phyloP scores from a whole-genome alignment of 2,888 invertebrate species.

The Trileptium ribeirensis region DNA sequence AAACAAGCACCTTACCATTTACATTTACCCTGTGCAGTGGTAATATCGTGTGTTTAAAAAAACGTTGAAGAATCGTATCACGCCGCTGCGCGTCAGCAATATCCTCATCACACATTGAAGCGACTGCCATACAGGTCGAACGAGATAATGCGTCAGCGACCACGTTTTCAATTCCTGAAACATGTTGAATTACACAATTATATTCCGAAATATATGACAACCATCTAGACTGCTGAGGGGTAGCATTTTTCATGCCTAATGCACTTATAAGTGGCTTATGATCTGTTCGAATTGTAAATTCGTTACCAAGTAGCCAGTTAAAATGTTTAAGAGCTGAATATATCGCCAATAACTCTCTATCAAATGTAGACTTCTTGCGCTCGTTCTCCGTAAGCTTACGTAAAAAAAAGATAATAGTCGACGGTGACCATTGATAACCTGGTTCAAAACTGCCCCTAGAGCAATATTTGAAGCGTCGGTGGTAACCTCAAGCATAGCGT shows the following conservation, averaged over 20 bases:
- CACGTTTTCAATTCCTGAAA: neutral
- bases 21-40: neutral
- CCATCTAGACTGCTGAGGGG: constrained; percentile 4
- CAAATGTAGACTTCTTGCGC: constrained; percentile 8
- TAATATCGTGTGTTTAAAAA: neutral
- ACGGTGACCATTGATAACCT: neutral
- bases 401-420: neutral
- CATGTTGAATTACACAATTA: neutral
- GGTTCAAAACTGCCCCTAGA: neutral
- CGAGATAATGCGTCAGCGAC: constrained; percentile 11
- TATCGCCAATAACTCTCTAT: neutral
- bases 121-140: neutral
- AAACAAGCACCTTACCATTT: neutral
- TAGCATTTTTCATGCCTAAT: neutral
- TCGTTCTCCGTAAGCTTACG: neutral
- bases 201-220: constrained; percentile 8
- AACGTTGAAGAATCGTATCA: neutral
- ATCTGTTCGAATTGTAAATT: constrained; percentile 2
- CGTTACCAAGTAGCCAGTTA: neutral
- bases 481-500: neutral
- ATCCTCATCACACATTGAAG: neutral
- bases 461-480: neutral
- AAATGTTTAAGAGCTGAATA: constrained; percentile 7
- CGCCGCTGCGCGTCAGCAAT: neutral
- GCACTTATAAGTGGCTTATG: neutral